phyloP scores from a whole-genome alignment of 2,113 vertebrate species.

The Hystrix cristata region DNA sequence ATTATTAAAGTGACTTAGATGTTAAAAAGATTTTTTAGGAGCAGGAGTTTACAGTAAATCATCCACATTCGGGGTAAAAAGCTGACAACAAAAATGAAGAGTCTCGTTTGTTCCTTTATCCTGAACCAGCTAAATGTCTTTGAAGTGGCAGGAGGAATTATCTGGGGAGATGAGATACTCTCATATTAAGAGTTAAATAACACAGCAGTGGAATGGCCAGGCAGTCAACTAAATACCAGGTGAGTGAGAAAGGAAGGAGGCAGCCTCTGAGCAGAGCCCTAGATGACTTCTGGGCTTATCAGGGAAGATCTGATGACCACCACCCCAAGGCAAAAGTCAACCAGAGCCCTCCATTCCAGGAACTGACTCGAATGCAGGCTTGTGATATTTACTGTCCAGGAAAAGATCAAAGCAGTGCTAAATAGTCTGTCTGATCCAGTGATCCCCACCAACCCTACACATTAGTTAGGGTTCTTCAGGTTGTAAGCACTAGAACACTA shows the following conservation, averaged over 20 bases:
- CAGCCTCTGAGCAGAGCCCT: neutral
- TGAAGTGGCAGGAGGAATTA: neutral
- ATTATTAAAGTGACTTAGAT: neutral
- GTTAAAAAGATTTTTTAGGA: neutral
- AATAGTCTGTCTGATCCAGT: slow-evolving; percentile 10
- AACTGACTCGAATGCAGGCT: neutral
- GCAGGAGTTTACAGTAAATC: neutral
- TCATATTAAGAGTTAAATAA: neutral
- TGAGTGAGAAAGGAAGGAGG: neutral
- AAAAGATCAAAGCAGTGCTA: slow-evolving; percentile 34
- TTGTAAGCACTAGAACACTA: neutral
- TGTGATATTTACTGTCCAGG: neutral
- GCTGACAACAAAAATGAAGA: neutral
- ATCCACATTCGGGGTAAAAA: neutral
- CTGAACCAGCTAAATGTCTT: neutral
- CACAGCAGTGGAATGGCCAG: neutral
- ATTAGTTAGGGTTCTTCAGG: neutral
- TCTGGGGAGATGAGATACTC: neutral
- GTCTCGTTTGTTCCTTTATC: slow-evolving; percentile 18
- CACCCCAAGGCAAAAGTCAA: neutral
- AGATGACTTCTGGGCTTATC: neutral
- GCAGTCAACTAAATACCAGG: neutral
- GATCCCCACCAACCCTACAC: neutral
- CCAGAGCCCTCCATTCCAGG: neutral
- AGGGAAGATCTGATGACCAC: neutral